Evolutionary conservation across 2,797 vertebrate genomes (phyloP).

Genomic region (Mallotus villosus): DNA sequence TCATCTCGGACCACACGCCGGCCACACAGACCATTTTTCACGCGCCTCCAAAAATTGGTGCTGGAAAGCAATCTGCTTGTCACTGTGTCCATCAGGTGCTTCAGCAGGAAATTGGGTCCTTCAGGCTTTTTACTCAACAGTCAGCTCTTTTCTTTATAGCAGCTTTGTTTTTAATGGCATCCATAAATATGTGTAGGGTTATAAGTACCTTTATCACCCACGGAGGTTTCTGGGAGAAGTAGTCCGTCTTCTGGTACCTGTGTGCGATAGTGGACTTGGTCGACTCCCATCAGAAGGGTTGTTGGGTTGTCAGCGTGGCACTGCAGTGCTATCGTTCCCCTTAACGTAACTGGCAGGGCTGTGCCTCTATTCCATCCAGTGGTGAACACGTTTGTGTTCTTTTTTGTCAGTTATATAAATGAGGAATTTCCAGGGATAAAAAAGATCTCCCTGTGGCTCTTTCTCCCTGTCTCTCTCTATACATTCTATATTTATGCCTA

Average conservation of each 20-base stretch:
- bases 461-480: too few species aligned
- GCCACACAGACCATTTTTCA: slow-evolving; percentile 94
- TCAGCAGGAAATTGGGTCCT: slow-evolving; percentile 94
- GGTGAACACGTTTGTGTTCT: too few species aligned
- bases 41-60: slow-evolving; percentile 95
- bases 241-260: slow-evolving; percentile 63
- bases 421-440: too few species aligned
- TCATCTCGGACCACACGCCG: slow-evolving; percentile 99
- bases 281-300: too few species aligned
- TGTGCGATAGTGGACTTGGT: slow-evolving; percentile 38
- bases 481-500: too few species aligned
- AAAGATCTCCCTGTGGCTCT: too few species aligned
- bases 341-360: too few species aligned
- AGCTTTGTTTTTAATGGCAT: slow-evolving; percentile 85
- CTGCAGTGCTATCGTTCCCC: too few species aligned
- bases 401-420: too few species aligned
- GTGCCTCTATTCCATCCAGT: too few species aligned
- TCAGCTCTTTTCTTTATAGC: slow-evolving; percentile 89
- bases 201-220: slow-evolving; percentile 84
- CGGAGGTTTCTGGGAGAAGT: slow-evolving; percentile 66
- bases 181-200: slow-evolving; percentile 87
- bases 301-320: too few species aligned
- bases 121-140: slow-evolving; percentile 87
- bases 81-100: slow-evolving; percentile 93
- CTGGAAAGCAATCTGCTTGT: slow-evolving; percentile 96